These are phyloP conservation scores for Salvator merianae DNA, from an alignment of 2,113 vertebrate species.

Conservation along the genomic window DNA sequence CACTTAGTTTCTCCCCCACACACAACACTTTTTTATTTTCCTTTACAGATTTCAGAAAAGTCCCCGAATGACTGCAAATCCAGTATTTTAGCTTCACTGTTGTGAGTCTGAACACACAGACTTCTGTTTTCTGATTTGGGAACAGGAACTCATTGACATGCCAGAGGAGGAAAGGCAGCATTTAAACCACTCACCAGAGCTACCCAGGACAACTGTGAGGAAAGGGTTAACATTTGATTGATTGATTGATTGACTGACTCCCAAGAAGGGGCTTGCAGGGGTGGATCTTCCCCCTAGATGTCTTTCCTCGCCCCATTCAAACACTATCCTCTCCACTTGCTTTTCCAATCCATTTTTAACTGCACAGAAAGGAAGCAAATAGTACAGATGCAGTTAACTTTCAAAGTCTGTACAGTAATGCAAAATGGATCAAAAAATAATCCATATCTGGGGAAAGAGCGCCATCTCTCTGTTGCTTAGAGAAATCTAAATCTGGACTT, in stretches of 20 bases:
- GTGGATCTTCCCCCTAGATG: not conserved
- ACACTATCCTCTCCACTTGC: not conserved
- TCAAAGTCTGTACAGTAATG: not conserved
- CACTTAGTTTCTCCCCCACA: not conserved
- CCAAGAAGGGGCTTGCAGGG: no score
- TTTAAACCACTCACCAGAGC: not conserved
- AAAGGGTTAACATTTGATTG: not conserved
- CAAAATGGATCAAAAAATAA: conserved; percentile 26
- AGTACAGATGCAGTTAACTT: not conserved
- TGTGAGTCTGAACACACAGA: not conserved
- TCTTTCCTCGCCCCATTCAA: not conserved
- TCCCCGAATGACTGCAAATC: not conserved
- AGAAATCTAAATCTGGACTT: conserved; percentile 13
- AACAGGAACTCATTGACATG: not conserved
- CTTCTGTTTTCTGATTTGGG: not conserved
- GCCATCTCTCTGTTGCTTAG: conserved; percentile 59
- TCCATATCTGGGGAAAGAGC: conserved; percentile 47
- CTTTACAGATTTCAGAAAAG: not conserved
- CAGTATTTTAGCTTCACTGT: not conserved
- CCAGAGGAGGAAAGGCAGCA: not conserved
- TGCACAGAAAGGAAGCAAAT: not conserved
- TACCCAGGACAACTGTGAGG: no score
- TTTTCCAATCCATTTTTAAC: not conserved
- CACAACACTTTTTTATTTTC: no score
- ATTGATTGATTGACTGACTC: no score